phyloP scores from a whole-genome alignment of 2,888 invertebrate species.

The Archips crataeganus region DNA sequence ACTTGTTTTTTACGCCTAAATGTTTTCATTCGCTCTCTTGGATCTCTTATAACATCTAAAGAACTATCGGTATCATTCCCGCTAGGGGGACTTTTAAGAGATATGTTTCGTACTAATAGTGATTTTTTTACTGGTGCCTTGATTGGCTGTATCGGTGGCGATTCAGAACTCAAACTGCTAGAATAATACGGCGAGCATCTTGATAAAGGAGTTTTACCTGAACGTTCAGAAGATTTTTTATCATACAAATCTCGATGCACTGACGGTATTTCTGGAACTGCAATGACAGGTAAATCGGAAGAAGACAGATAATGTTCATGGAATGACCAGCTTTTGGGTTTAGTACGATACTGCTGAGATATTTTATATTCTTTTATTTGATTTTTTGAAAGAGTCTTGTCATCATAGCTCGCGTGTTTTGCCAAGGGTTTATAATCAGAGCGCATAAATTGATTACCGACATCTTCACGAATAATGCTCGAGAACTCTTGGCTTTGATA shows the following conservation, averaged over 20 bases:
- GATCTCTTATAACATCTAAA: constrained; percentile 88
- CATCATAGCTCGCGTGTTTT: constrained; percentile 88
- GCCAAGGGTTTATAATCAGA: constrained; percentile 86
- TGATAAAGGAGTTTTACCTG: constrained; percentile 85
- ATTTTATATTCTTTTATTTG: constrained; percentile 88
- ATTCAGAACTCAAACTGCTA: constrained; percentile 90
- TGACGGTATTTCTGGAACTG: constrained; percentile 83
- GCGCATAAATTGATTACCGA: constrained; percentile 72
- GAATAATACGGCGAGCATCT: constrained; percentile 92
- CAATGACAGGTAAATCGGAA: constrained; percentile 82
- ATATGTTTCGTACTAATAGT: constrained; percentile 85
- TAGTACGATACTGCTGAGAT: constrained; percentile 83
- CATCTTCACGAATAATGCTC: constrained; percentile 75
- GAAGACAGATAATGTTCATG: constrained; percentile 87
- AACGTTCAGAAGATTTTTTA: constrained; percentile 73
- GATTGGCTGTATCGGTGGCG: constrained; percentile 88
- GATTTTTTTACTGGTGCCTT: constrained; percentile 89
- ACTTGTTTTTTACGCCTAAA: constrained; percentile 89
- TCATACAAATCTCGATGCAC: constrained; percentile 78
- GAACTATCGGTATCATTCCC: constrained; percentile 92
- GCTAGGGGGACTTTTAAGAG: constrained; percentile 89
- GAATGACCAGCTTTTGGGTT: constrained; percentile 88
- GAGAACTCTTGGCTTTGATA: constrained; percentile 89
- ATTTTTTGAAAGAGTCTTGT: constrained; percentile 87
- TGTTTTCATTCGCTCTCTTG: constrained; percentile 88